phyloP scores from a whole-genome alignment of 2,113 vertebrate genomes.

The Ageneiosus marmoratus region DNA sequence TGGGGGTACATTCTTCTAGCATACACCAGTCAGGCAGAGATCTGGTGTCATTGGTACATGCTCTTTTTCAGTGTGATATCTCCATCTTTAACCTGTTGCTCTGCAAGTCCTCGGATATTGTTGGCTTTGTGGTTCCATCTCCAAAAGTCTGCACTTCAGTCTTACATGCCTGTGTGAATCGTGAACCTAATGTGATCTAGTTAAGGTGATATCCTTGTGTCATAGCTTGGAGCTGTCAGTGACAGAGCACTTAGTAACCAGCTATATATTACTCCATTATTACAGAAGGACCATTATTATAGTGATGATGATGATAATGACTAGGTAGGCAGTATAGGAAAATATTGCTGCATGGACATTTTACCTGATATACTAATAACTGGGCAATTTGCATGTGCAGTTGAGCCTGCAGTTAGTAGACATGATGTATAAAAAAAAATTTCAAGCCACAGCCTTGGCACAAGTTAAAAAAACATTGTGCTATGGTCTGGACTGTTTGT shows the following conservation, averaged over 20 bases:
- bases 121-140: not conserved
- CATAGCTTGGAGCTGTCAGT: not conserved
- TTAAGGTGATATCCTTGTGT: not conserved
- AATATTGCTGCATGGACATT: not conserved
- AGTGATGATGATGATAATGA: not conserved
- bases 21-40: not conserved
- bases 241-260: not conserved
- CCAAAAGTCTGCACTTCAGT: not conserved
- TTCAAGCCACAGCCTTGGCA: not conserved
- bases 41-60: not conserved
- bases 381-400: not conserved
- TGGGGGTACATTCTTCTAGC: not conserved
- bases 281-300: not conserved
- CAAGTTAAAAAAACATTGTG: not conserved
- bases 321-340: not conserved
- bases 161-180: constrained; percentile 8
- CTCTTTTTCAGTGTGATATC: not conserved
- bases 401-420: not conserved
- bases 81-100: not conserved
- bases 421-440: not conserved
- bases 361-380: not conserved
- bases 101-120: not conserved
- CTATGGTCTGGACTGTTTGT: not conserved
- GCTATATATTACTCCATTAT: not conserved
- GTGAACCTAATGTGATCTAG: not conserved